A percentile compares a stretch with the other conserved stretches of the same genome.
Conservation (phyloP, 1,140 invertebrate genomes). For the Agrilus planipennis region DNA sequence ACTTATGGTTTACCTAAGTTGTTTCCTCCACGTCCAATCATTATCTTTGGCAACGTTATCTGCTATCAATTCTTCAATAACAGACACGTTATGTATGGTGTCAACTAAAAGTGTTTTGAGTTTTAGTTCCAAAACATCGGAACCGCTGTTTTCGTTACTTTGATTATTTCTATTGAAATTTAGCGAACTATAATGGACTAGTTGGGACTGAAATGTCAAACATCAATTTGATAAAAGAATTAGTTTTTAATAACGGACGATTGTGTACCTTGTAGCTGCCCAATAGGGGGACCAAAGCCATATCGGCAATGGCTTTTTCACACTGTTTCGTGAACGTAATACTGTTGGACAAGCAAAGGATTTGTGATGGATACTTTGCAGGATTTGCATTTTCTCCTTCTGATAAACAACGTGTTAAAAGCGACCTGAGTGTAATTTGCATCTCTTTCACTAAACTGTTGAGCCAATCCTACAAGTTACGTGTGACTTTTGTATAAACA, state of each 20-base stretch:
- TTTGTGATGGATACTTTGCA: slow-evolving; percentile 73
- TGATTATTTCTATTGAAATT: slow-evolving; percentile 32
- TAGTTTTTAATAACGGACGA: not conserved
- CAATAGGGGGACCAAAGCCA: slow-evolving; percentile 44
- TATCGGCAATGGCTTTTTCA: slow-evolving; percentile 64
- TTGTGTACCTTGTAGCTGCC: slow-evolving; percentile 26
- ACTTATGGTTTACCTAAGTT: slow-evolving; percentile 57
- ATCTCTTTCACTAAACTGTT: slow-evolving; percentile 69
- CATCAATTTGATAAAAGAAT: not conserved
- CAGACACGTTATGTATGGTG: slow-evolving; percentile 78
- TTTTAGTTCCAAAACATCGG: slow-evolving; percentile 49
- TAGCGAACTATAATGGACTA: slow-evolving; percentile 50
- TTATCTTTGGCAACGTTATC: slow-evolving; percentile 46
- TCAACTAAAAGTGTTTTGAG: slow-evolving; percentile 75
- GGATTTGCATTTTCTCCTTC: slow-evolving; percentile 55
- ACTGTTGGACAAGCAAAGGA: slow-evolving; percentile 56
- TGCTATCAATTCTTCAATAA: slow-evolving; percentile 66
- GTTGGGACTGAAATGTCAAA: slow-evolving; percentile 35
- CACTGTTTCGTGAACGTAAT: slow-evolving; percentile 71
- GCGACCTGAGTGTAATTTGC: slow-evolving; percentile 58
- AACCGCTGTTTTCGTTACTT: slow-evolving; percentile 15
- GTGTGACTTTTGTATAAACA: not conserved
- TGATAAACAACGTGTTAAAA: slow-evolving; percentile 56
- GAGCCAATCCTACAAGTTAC: slow-evolving; percentile 60
- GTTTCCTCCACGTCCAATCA: slow-evolving; percentile 93